phyloP scores from a whole-genome alignment of 1,140 invertebrate genomes.

The Anastrepha obliqua region DNA sequence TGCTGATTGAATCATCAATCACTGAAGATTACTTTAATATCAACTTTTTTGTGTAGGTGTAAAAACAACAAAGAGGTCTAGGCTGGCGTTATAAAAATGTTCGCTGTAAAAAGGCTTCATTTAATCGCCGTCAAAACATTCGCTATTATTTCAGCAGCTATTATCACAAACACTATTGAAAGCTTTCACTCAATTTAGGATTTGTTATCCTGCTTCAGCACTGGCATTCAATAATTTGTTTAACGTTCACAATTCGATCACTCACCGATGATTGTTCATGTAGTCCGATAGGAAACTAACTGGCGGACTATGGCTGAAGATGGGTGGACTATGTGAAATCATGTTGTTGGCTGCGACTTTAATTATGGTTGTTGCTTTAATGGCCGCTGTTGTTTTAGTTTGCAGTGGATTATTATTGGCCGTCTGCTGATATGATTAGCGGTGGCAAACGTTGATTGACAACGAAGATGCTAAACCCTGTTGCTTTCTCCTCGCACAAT shows the following conservation, averaged over 20 bases:
- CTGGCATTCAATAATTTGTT: conserved; percentile 50
- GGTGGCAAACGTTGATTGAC: neutral
- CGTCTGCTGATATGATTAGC: conserved; percentile 22
- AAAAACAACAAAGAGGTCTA: too few relatives aligned
- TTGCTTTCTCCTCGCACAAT: conserved; percentile 9
- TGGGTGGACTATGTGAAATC: conserved; percentile 81
- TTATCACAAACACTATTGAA: neutral
- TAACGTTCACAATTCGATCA: conserved; percentile 64
- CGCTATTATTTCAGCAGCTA: too few relatives aligned
- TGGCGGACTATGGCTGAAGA: conserved; percentile 81
- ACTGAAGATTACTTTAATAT: too few relatives aligned
- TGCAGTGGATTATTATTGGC: conserved; percentile 2
- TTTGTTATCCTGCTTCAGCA: neutral
- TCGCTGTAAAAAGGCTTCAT: too few relatives aligned
- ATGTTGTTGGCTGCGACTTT: conserved; percentile 69
- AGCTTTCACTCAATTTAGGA: neutral
- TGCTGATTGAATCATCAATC: too few relatives aligned
- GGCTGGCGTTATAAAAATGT: too few relatives aligned
- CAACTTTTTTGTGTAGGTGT: too few relatives aligned
- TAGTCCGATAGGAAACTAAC: conserved; percentile 78
- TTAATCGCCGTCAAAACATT: too few relatives aligned
- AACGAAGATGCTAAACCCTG: neutral
- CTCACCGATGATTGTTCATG: conserved; percentile 71
- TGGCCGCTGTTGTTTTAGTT: neutral
- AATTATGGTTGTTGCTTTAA: conserved; percentile 46